Evolutionary conservation across 2,888 invertebrate genomes (phyloP).

Genomic region (Sepioteuthis lessoniana): DNA sequence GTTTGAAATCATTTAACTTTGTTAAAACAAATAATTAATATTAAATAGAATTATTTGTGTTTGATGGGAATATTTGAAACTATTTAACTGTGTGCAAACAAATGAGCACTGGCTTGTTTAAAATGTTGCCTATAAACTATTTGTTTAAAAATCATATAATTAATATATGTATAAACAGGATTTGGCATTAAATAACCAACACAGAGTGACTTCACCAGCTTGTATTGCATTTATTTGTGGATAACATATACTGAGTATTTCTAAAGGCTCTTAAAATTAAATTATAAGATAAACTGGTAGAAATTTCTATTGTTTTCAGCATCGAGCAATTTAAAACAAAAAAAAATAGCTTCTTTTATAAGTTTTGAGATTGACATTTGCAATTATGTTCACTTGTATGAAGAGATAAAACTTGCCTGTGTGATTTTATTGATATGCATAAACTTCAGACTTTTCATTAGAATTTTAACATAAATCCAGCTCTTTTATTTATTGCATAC

Average conservation of each 20-base stretch:
- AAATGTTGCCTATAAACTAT: too few relatives aligned
- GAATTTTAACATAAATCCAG: background rate
- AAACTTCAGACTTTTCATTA: constrained; percentile 14
- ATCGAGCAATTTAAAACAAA: background rate
- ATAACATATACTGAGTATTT: background rate
- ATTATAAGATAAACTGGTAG: background rate
- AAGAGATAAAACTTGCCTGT: background rate
- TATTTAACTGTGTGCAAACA: too few relatives aligned
- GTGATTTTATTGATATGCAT: background rate
- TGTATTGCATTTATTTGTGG: background rate
- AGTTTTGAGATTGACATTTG: constrained; percentile 1
- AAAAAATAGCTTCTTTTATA: background rate
- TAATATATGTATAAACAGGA: too few relatives aligned
- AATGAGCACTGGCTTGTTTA: too few relatives aligned
- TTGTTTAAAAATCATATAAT: too few relatives aligned
- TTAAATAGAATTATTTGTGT: too few relatives aligned
- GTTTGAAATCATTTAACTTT: too few relatives aligned
- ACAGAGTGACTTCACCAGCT: too few relatives aligned
- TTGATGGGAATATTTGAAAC: too few relatives aligned
- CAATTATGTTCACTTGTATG: constrained; percentile 6
- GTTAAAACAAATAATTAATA: too few relatives aligned
- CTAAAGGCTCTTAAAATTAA: background rate
- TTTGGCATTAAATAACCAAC: too few relatives aligned
- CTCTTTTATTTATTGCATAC: background rate
- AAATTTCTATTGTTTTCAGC: background rate